A percentile compares a stretch with the other conserved stretches of the same genome.
phyloP scores from a whole-genome alignment of 1,140 invertebrate genomes.

The Trinorchestia longiramus region DNA sequence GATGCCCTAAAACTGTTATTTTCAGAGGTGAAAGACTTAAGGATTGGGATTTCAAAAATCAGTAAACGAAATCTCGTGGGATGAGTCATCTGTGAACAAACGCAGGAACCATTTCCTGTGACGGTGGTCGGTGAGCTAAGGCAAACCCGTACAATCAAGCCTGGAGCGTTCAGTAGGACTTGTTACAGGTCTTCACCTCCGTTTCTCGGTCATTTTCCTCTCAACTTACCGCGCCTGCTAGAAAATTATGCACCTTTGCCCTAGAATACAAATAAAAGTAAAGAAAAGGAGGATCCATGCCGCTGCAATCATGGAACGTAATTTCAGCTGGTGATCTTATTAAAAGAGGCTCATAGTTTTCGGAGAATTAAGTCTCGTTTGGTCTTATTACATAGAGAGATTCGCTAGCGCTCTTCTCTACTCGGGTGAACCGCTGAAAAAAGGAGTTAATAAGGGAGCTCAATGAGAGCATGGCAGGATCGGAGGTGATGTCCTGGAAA shows the following conservation, averaged over 20 bases:
- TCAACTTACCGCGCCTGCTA: slow-evolving; percentile 26
- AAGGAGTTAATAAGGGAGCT: slow-evolving; percentile 3
- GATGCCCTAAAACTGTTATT: too few relatives aligned
- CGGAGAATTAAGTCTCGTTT: slow-evolving; percentile 47
- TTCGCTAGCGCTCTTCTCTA: not conserved
- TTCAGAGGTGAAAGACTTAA: too few relatives aligned
- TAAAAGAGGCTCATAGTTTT: slow-evolving; percentile 49
- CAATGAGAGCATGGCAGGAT: slow-evolving; percentile 21
- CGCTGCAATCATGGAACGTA: slow-evolving; percentile 34
- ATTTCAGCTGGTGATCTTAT: slow-evolving; percentile 44
- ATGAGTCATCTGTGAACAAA: not conserved
- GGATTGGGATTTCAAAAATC: too few relatives aligned
- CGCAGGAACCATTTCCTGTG: not conserved
- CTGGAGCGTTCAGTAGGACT: not conserved
- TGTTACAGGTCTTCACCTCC: not conserved
- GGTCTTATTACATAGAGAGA: slow-evolving; percentile 48
- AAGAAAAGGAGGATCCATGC: not conserved
- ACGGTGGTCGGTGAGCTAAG: not conserved
- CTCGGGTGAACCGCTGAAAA: not conserved
- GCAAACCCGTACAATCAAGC: not conserved
- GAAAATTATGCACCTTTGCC: slow-evolving; percentile 43
- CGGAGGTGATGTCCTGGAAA: slow-evolving; percentile 42
- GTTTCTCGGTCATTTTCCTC: slow-evolving; percentile 36
- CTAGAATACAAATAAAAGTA: slow-evolving; percentile 13
- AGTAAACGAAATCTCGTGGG: not conserved